Evolutionary conservation across 2,888 invertebrate species (phyloP).

Genomic region (Melipona bicolor): DNA sequence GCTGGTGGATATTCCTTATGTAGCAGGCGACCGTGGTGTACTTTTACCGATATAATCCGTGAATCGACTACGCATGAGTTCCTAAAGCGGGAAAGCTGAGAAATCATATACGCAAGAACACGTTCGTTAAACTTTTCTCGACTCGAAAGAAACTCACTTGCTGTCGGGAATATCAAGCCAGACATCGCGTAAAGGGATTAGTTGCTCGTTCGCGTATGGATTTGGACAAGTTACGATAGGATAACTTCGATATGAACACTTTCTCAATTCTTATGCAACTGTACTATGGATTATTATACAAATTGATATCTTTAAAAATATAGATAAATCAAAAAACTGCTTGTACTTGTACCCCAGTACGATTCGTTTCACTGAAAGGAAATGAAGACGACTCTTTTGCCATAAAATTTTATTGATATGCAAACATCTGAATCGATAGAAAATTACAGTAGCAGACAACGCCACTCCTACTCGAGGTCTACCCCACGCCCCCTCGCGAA

Average conservation of each 20-base stretch:
- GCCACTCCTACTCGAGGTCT: no score
- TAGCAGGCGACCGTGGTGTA: slow-evolving; percentile 11
- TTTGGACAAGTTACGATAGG: neutral
- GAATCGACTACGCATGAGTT: slow-evolving; percentile 48
- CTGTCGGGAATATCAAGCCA: slow-evolving; percentile 4
- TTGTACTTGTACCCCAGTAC: no score
- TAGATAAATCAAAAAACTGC: no score
- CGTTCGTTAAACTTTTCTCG: slow-evolving; percentile 26
- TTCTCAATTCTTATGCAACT: no score
- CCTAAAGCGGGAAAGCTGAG: slow-evolving; percentile 6
- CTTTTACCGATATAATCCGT: slow-evolving; percentile 48
- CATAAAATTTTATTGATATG: no score
- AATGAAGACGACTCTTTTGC: no score
- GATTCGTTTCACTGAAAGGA: no score
- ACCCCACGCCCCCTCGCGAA: no score
- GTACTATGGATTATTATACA: no score
- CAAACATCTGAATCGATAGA: no score
- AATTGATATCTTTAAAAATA: no score
- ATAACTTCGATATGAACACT: neutral
- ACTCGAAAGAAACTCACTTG: neutral
- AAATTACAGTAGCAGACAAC: no score
- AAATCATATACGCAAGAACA: slow-evolving; percentile 18
- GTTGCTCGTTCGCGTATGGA: slow-evolving; percentile 4
- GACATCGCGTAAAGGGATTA: slow-evolving; percentile 15
- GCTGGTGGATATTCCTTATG: slow-evolving; percentile 29